phyloP scores from a whole-genome alignment of 2,888 invertebrate species.

The Halocaridina rubra region DNA sequence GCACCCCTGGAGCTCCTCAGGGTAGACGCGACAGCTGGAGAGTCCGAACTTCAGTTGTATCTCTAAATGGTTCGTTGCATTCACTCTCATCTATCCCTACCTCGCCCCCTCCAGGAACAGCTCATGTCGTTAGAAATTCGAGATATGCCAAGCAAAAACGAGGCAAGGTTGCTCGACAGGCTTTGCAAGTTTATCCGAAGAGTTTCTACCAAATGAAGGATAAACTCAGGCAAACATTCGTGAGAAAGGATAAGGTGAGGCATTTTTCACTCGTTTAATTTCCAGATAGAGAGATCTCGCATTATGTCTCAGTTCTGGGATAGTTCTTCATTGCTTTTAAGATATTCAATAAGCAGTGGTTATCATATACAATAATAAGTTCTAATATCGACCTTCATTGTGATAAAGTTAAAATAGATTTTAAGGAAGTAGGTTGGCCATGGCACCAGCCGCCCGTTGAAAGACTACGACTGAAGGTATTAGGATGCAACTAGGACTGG shows the following conservation, averaged over 20 bases:
- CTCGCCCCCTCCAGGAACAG: conserved; percentile 29
- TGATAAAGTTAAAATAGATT: too few species aligned
- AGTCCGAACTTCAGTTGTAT: conserved; percentile 22
- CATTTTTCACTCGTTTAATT: background rate
- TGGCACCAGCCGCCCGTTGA: too few species aligned
- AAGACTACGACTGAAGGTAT: too few species aligned
- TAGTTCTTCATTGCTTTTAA: too few species aligned
- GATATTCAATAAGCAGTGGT: too few species aligned
- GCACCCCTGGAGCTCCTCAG: background rate
- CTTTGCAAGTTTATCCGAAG: conserved; percentile 48
- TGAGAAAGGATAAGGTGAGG: conserved; percentile 17
- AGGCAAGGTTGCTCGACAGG: conserved; percentile 39
- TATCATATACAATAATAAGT: too few species aligned
- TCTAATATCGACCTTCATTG: too few species aligned
- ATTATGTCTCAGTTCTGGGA: too few species aligned
- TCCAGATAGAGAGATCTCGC: too few species aligned
- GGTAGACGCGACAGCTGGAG: background rate
- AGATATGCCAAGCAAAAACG: conserved; percentile 26
- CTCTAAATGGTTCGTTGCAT: conserved; percentile 35
- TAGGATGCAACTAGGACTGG: too few species aligned
- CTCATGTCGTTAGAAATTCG: conserved; percentile 24
- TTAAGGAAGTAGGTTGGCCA: too few species aligned
- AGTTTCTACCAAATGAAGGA: conserved; percentile 34
- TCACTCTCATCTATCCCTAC: conserved; percentile 24
- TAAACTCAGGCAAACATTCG: conserved; percentile 20